Evolutionary conservation across 2,797 vertebrate species (phyloP).

Genomic region (Margarornis squamiger): DNA sequence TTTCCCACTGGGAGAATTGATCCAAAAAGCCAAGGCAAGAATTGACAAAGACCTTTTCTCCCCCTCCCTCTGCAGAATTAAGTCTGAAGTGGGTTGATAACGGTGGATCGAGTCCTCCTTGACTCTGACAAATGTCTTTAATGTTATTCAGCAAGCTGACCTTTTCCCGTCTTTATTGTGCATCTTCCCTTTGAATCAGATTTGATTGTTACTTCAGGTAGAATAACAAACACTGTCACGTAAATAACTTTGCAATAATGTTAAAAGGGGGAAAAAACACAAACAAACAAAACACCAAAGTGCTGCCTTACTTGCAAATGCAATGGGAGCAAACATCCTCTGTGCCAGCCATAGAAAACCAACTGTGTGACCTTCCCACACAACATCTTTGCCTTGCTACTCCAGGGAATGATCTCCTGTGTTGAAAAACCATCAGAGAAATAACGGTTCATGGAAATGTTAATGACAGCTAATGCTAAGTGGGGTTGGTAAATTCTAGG

Average conservation of each 20-base stretch:
- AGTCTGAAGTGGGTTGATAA: conserved; percentile 68
- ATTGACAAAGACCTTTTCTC: conserved; percentile 68
- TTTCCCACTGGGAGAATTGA: conserved; percentile 61
- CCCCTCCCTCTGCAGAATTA: conserved; percentile 54
- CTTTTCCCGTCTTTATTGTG: conserved; percentile 69
- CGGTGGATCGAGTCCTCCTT: conserved; percentile 56
- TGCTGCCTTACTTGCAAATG: not conserved
- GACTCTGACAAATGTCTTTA: conserved; percentile 75
- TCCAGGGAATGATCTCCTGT: conserved; percentile 22
- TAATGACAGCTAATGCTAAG: not conserved
- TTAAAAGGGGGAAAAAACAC: conserved; percentile 4
- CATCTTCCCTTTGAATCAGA: conserved; percentile 68
- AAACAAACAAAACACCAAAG: conserved; percentile 27
- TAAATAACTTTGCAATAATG: conserved; percentile 60
- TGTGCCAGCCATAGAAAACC: conserved; percentile 30
- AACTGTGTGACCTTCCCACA: conserved; percentile 40
- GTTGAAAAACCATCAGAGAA: conserved; percentile 24
- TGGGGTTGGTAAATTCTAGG: not conserved
- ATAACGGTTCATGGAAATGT: conserved; percentile 24
- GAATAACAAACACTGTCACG: conserved; percentile 66
- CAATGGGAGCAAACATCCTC: not conserved
- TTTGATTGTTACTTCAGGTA: conserved; percentile 74
- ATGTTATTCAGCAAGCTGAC: conserved; percentile 72
- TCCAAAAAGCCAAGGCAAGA: conserved; percentile 61
- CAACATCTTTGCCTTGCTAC: not conserved